Conservation (phyloP, 2,797 vertebrate genomes). For the Halcyon badia region DNA sequence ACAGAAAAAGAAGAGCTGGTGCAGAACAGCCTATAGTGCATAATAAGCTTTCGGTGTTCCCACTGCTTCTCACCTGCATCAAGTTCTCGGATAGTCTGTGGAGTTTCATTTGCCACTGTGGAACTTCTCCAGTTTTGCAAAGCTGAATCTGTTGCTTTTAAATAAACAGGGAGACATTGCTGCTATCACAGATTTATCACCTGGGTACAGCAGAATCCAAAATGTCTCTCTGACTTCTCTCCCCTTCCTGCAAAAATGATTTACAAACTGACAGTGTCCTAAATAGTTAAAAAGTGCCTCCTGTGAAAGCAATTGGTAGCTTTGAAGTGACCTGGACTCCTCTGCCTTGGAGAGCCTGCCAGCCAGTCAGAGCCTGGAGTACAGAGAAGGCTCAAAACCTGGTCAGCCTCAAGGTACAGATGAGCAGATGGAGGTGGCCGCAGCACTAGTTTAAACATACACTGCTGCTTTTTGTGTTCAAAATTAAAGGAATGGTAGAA, state of each 20-base stretch:
- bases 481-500: neutral
- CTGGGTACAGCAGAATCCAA: neutral
- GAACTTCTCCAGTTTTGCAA: neutral
- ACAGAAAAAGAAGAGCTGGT: neutral
- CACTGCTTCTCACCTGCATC: fast-evolving
- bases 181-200: neutral
- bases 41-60: neutral
- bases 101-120: neutral
- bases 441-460: neutral
- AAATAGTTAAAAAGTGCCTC: neutral
- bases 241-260: neutral
- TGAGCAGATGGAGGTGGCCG: fast-evolving
- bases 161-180: neutral
- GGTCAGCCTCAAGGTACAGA: neutral
- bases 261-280: neutral
- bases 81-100: neutral
- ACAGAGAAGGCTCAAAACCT: neutral
- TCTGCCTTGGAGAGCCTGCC: neutral
- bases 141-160: neutral
- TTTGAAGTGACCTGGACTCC: neutral
- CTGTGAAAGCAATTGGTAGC: neutral
- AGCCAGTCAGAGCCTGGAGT: neutral
- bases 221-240: neutral
- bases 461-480: neutral
- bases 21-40: neutral